Evolutionary conservation across 2,888 invertebrate species (phyloP).

Genomic region (Pyrgus malvae): DNA sequence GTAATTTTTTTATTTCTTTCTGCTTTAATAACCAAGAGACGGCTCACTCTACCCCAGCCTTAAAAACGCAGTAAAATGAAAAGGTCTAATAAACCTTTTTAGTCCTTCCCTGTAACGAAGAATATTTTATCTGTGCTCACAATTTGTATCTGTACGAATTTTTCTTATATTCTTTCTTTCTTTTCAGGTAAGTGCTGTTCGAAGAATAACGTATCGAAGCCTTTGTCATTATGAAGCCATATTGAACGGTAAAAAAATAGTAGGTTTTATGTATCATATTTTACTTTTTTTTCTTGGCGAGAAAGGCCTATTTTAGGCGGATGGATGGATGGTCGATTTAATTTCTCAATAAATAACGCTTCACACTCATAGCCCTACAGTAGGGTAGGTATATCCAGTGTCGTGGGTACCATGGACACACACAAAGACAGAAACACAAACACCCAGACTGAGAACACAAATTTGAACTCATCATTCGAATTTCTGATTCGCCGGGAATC

Average conservation of each 20-base stretch:
- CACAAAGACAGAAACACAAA: too few relatives aligned
- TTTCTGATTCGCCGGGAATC: too few relatives aligned
- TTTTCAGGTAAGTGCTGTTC: slow-evolving; percentile 17
- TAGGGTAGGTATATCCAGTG: too few relatives aligned
- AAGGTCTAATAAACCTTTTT: slow-evolving; percentile 40
- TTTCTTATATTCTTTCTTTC: slow-evolving; percentile 31
- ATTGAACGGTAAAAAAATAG: background rate
- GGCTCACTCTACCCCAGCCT: slow-evolving; percentile 16
- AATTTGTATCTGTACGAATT: slow-evolving; percentile 28
- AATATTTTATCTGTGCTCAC: slow-evolving; percentile 18
- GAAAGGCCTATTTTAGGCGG: too few relatives aligned
- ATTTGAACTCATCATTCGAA: too few relatives aligned
- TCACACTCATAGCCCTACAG: too few relatives aligned
- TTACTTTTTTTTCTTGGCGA: too few relatives aligned
- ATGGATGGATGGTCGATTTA: too few relatives aligned
- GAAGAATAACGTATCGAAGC: background rate
- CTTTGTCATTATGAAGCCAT: background rate
- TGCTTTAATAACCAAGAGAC: slow-evolving; percentile 33
- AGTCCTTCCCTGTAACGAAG: slow-evolving; percentile 21
- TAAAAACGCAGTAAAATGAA: slow-evolving; percentile 40
- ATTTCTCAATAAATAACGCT: too few relatives aligned
- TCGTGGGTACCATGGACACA: too few relatives aligned
- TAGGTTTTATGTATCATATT: too few relatives aligned
- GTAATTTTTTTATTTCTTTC: slow-evolving; percentile 37
- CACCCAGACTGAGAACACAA: too few relatives aligned